Evolutionary conservation across 2,888 invertebrate genomes (phyloP).

Genomic region (Apocheima hispidaria): DNA sequence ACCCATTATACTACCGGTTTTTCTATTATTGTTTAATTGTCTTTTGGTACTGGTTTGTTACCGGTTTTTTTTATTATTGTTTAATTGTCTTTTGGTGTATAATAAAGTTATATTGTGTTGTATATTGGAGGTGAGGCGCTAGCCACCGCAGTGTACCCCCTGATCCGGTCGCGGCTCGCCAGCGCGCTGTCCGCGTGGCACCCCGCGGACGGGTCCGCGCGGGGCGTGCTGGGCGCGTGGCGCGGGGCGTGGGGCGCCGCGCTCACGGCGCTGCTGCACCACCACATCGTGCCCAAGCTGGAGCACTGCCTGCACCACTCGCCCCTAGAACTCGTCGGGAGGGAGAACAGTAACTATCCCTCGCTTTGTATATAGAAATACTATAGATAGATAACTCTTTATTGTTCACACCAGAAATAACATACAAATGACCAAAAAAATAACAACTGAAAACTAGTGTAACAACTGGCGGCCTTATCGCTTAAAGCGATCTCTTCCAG

Average conservation of each 20-base stretch:
- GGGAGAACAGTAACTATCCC: slow-evolving; percentile 69
- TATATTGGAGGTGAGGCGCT: slow-evolving; percentile 73
- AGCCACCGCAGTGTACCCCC: slow-evolving; percentile 91
- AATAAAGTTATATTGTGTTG: slow-evolving; percentile 3
- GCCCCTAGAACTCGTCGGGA: slow-evolving; percentile 71
- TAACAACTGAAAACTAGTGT: no score
- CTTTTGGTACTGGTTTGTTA: no score
- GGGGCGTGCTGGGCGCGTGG: slow-evolving; percentile 97
- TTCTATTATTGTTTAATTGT: no score
- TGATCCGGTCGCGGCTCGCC: slow-evolving; percentile 96
- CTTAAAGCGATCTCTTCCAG: no score
- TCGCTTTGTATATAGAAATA: no score
- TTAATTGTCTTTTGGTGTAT: no score
- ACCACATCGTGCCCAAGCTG: slow-evolving; percentile 96
- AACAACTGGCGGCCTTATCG: no score
- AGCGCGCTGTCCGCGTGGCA: slow-evolving; percentile 97
- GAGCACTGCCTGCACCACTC: slow-evolving; percentile 88
- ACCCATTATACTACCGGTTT: no score
- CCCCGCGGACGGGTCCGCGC: slow-evolving; percentile 97
- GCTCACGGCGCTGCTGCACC: slow-evolving; percentile 89
- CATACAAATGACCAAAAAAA: no score
- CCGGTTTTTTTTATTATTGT: no score
- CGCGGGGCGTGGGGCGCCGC: slow-evolving; percentile 85
- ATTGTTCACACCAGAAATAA: no score
- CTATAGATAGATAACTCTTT: no score